Evolutionary conservation across 2,797 vertebrate species (phyloP), one percentile per base, ranked within the genome.

Genomic region (Pantherophis vulpinus): DNA sequence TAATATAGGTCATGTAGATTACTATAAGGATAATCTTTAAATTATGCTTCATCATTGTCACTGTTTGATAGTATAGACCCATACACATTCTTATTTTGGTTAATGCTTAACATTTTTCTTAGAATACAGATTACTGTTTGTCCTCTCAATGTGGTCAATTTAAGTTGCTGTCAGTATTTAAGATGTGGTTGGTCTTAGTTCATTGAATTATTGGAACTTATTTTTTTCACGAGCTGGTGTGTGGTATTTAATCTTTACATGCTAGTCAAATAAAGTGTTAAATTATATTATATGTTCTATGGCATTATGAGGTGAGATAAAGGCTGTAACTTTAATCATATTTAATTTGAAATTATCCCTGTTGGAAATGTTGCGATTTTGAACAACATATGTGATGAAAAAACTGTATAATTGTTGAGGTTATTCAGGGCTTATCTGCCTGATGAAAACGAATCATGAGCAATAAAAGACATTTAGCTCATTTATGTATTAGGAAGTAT

Each of bases 221-320:
- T 79, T 92, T 94, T 60, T 91, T 16, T 94, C 60, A 32, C 32
- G 2, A 79, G n/a, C 27, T 13, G 63, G 2, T 66, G 5, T 95
- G 25, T 87, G 83, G 89, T 56, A 70, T 47, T 83, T 93, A 92
- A 90, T 90, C 59, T 1, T 89, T 20, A 90, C 92, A 59, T 66
- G 10, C 55, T 54, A 94, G 90, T 95, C 90, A 70, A 93, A 94
- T 92, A 8, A 92, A 93, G 54, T 89, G 87, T 94, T 90, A 94
- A 93, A 94, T 93, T n/a, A 95, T 93, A 61, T 95, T 95, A 96
- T 83, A 90, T 96, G 94, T 96, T n/a, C 32, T 42, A 6, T 83
- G 25, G 47, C 16, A 8, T 93, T 95, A 95, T 95, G 95, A 94
- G 95, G 90, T 94, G 94, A 95, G 94, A 96, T 88, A 87, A 96